Percentiles rank a stretch among this genome's conserved stretches.
These are phyloP conservation scores for Psylliodes chrysocephalus DNA, from an alignment of 2,888 invertebrate species.

Conservation along the genomic window DNA sequence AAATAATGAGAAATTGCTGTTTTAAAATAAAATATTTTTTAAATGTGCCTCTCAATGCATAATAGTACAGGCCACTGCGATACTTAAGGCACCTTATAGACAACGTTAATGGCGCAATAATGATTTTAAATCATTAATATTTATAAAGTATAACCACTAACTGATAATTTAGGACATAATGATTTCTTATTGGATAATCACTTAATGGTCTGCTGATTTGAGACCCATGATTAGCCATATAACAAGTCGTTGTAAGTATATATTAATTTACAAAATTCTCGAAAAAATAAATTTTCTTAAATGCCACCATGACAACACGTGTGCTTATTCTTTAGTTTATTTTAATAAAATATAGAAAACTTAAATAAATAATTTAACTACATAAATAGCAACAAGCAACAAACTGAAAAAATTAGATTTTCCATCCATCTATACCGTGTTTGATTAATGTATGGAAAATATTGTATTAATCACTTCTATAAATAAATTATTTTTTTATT, in stretches of 20 bases:
- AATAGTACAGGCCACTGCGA: neutral
- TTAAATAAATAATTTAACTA: too few species aligned
- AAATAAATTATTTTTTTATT: too few species aligned
- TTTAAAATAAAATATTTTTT: too few species aligned
- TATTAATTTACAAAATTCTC: constrained; percentile 1
- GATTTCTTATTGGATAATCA: constrained; percentile 42
- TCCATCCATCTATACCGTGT: too few species aligned
- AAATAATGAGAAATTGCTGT: too few species aligned
- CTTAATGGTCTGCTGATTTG: constrained; percentile 46
- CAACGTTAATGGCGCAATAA: constrained; percentile 31
- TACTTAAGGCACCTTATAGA: neutral
- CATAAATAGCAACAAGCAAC: too few species aligned
- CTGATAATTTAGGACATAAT: constrained; percentile 44
- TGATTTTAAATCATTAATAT: constrained; percentile 39
- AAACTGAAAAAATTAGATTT: too few species aligned
- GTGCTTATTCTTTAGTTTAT: too few species aligned
- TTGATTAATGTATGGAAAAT: too few species aligned
- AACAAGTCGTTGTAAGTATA: neutral
- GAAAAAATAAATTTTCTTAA: neutral
- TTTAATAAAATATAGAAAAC: too few species aligned
- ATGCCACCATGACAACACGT: neutral
- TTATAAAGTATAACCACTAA: constrained; percentile 39
- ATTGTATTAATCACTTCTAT: too few species aligned
- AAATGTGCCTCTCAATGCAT: too few species aligned
- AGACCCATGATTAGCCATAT: neutral